These are phyloP conservation scores for Enteromius thamalakanensis DNA, from an alignment of 2,797 vertebrate genomes.

Conservation along the genomic window DNA sequence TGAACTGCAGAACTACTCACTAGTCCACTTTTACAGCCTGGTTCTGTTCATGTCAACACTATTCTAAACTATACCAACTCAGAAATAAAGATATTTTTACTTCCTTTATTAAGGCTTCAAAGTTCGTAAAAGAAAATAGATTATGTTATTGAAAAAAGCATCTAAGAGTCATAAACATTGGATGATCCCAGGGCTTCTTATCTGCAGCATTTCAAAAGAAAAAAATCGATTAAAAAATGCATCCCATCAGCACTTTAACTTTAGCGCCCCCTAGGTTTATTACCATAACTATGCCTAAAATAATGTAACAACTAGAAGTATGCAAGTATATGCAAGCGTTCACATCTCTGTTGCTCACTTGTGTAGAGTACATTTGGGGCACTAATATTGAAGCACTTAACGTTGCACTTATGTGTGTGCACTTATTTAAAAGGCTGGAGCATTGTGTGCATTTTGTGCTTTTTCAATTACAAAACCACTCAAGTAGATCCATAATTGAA, in stretches of 20 bases:
- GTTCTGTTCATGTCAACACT: neutral
- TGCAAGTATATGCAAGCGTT: neutral
- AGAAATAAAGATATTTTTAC: no score
- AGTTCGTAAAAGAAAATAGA: neutral
- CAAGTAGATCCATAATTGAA: conserved; percentile 40
- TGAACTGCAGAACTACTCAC: neutral
- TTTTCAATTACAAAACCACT: conserved; percentile 41
- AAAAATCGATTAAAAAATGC: neutral
- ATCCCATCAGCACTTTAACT: neutral
- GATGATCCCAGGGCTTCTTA: no score
- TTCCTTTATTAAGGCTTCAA: neutral
- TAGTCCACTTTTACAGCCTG: neutral
- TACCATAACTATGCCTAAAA: neutral
- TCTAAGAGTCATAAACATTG: neutral
- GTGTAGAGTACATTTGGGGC: neutral
- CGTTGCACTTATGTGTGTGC: neutral
- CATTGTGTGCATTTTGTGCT: conserved; percentile 15
- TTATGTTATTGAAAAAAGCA: neutral
- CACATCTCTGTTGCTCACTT: neutral
- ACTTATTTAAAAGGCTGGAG: conserved; percentile 15
- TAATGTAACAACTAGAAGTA: neutral
- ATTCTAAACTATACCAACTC: neutral
- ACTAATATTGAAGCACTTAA: neutral
- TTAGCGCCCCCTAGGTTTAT: neutral
- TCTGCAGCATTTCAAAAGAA: neutral